Percentiles rank a stretch among this genome's conserved stretches.
phyloP scores from a whole-genome alignment of 2,888 invertebrate genomes.

The Scrobipalpa atriplicella region DNA sequence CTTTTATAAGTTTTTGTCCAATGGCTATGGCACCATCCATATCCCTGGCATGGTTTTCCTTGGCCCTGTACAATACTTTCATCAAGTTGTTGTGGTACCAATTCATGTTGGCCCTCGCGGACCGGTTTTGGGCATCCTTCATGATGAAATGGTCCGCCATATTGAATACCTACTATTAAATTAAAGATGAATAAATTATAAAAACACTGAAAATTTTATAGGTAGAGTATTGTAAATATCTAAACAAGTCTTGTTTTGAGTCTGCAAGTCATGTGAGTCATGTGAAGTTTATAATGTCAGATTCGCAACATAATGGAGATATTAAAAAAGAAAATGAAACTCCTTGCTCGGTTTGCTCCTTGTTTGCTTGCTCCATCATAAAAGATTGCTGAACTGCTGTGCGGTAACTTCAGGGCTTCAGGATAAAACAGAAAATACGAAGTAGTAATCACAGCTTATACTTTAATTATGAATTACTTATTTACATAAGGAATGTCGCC shows the following conservation, averaged over 20 bases:
- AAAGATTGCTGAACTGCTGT: too few relatives aligned
- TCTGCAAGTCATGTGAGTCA: too few relatives aligned
- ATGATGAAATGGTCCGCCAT: conserved; percentile 39
- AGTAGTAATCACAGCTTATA: neutral
- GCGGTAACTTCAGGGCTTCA: too few relatives aligned
- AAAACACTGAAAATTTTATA: too few relatives aligned
- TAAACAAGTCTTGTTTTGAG: too few relatives aligned
- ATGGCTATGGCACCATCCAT: conserved; percentile 61
- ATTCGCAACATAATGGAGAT: too few relatives aligned
- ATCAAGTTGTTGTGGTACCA: conserved; percentile 66
- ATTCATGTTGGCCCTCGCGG: conserved; percentile 50
- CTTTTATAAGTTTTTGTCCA: conserved; percentile 57
- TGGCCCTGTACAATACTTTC: conserved; percentile 55
- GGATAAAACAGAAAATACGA: too few relatives aligned
- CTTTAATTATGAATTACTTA: neutral
- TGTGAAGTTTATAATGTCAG: too few relatives aligned
- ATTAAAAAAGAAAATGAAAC: too few relatives aligned
- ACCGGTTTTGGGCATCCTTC: conserved; percentile 50
- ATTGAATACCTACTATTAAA: conserved; percentile 8
- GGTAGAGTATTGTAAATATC: too few relatives aligned
- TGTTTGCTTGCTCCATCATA: too few relatives aligned
- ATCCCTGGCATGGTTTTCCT: conserved; percentile 64
- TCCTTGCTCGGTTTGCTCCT: too few relatives aligned
- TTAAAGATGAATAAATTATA: neutral
- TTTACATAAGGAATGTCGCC: neutral